phyloP scores from a whole-genome alignment of 1,140 invertebrate genomes.

The Formica exsecta region DNA sequence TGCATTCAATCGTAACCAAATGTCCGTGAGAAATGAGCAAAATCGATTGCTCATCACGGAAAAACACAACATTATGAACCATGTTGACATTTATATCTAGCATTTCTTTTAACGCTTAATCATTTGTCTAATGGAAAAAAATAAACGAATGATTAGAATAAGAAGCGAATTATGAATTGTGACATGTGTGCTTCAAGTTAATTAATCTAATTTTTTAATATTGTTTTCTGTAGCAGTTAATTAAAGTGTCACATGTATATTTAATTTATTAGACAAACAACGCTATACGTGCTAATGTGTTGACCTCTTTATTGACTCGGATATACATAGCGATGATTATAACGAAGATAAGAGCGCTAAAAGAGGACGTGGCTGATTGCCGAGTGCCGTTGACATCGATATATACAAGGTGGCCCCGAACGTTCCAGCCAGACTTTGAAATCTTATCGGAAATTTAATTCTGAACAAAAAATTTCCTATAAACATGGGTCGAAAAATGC shows the following conservation, averaged over 20 bases:
- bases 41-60: constrained; percentile 11
- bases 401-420: neutral
- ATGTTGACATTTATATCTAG: neutral
- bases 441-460: too few relatives aligned
- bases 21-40: neutral
- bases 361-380: neutral
- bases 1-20: neutral
- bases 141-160: neutral
- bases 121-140: constrained; percentile 7
- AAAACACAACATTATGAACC: neutral
- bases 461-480: too few relatives aligned
- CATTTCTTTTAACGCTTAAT: neutral
- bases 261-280: neutral
- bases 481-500: too few relatives aligned
- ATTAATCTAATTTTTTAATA: neutral
- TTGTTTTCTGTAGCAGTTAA: neutral
- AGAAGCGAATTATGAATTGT: neutral
- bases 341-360: neutral
- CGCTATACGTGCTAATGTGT: neutral
- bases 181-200: neutral
- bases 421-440: too few relatives aligned
- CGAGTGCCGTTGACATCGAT: neutral
- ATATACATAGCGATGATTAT: constrained; percentile 1
- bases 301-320: neutral
- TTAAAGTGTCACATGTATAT: neutral